phyloP scores from a whole-genome alignment of 1,140 invertebrate species.

The Leguminivora glycinivorella region DNA sequence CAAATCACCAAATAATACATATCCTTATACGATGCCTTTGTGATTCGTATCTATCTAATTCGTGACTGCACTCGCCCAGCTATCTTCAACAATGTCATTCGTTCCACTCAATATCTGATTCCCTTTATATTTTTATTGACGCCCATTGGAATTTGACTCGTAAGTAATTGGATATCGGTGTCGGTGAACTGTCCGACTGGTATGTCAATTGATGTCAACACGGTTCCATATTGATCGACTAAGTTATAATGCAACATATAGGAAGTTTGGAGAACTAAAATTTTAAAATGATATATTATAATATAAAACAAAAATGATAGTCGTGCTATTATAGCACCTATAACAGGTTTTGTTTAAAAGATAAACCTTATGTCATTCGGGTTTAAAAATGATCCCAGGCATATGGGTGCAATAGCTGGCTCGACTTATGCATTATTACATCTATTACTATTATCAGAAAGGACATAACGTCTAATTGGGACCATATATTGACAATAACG shows the following conservation, averaged over 20 bases:
- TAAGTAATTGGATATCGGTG: not conserved
- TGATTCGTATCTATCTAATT: not conserved
- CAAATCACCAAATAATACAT: not conserved
- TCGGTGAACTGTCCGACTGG: conserved; percentile 8
- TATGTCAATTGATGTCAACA: not conserved
- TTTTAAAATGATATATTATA: too few relatives aligned
- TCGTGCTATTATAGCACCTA: too few relatives aligned
- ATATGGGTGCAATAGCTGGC: too few relatives aligned
- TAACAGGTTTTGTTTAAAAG: too few relatives aligned
- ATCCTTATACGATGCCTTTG: not conserved
- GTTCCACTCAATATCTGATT: not conserved
- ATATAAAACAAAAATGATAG: too few relatives aligned
- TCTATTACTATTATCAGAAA: too few relatives aligned
- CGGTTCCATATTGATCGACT: not conserved
- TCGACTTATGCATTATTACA: too few relatives aligned
- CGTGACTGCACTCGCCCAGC: not conserved
- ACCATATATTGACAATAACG: too few relatives aligned
- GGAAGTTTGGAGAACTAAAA: too few relatives aligned
- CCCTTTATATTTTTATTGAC: not conserved
- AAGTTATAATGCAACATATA: not conserved
- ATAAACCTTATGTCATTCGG: too few relatives aligned
- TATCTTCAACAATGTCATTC: not conserved
- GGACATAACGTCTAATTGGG: too few relatives aligned
- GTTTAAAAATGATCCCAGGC: too few relatives aligned
- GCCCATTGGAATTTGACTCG: conserved; percentile 3